Base-by-base conservation (phyloP, 1,140 invertebrate genomes). In the Solenopsis invicta region DNA sequence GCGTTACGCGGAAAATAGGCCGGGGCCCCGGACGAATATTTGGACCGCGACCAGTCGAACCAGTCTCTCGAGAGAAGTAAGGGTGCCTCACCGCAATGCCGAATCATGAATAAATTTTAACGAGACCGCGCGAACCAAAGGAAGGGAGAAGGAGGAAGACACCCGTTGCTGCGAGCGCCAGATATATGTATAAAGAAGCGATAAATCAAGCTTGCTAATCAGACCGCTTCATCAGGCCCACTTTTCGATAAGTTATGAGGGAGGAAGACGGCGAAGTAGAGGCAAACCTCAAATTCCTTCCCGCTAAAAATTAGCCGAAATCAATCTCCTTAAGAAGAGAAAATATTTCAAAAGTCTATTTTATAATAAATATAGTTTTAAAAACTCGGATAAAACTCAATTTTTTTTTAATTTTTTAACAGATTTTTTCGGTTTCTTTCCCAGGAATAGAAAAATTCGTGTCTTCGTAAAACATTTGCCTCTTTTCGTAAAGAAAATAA, bases 31-130 rank as follows among this genome's bases (percentile, higher is more conserved):
- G 21, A 61, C 71, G 89, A 88, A 91, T 91, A 91, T 91, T 91
- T 90, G 87, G 87, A 86, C 82, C 87, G 84, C 87, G 91, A 93
- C 92, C 92, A 92, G 92, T 93, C 88, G 85, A 87, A 92, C 92
- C 92, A 92, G 92, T 92, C 88, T 84, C 86, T 85, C 74, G 71
- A 54, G 64, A 88, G 87, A 66, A 54, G 78, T 71, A 86, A 91
- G 86, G 87, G 74, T 84, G 75, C 86, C 86, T 87, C 85, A 12
- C 45, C 75, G 71, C 77, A 24, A 48, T 81, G 77, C 76, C 87
- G 89, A 87, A 91, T 91, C 91, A 92, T 93, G 92, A 93, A 93
- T 93, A 93, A 93, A 93, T 93, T 93, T 93, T 91, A 93, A 93
- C 90, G 86, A 92, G 92, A 93, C 91, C 41, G 8, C 88, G 81